Base-by-base conservation (phyloP, 2,797 vertebrate species). In the Crenichthys baileyi region DNA sequence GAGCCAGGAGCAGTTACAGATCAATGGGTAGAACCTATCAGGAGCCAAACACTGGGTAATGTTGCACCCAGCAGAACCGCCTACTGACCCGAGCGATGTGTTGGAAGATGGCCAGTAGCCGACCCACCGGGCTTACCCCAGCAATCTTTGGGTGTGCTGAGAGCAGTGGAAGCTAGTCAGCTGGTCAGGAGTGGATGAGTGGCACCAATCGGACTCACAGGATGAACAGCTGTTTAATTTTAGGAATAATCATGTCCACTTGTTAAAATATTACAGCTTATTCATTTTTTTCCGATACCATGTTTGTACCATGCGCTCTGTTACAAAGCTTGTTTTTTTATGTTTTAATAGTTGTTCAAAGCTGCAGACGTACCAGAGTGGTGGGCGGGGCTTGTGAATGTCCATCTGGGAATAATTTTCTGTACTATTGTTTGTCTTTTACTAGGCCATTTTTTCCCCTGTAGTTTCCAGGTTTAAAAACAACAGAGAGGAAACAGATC, bases 371-470 rank as follows among this genome's bases (percentile, higher is more conserved):
- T 87, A 74, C 87, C 78, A 75, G 29, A 68, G 71, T 79, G 79
- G 60, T 36, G 15, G 82, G 82, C 39, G 2, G 83, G 84, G 72
- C 82, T 53, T 74, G 44, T 83, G 70, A 63, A 68, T 53, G 70
- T 75, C 92, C 93, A 94, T 95, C 92, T 95, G 94, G 83, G 87
- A 91, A 84, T 88, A 79, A 92, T 95, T 94, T 89, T 84, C 50
- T 87, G 85, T 80, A 73, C 80, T 80, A 39, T 82, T 72, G 65
- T 80, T 79, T 83, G 39, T 75, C 70, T 79, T 90, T 91, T 88
- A 88, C 84, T 76, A 44, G 83, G 58, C 78, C 73, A 84, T 51
- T 89, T 94, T 94, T 94, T 94, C 85, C 87, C 84, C 73, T 78
- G 76, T 76, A 82, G 70, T 81, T 88, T 90, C 78, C 80, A 79